Conservation (phyloP, 2,797 vertebrate species). For the Rhadinocentrus ornatus region DNA sequence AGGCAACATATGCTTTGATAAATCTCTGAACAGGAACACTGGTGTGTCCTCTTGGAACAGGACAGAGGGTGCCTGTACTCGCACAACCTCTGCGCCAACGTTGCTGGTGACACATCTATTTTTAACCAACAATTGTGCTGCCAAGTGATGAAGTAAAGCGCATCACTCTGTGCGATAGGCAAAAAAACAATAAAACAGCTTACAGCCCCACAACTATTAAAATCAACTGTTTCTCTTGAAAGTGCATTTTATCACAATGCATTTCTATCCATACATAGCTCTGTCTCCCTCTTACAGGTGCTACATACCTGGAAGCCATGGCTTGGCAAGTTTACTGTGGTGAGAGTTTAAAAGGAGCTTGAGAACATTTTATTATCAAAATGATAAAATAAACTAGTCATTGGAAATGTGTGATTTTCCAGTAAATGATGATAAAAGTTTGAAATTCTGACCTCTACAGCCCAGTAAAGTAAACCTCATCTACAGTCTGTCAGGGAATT, state of each 20-base stretch:
- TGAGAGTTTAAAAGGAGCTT: slow-evolving; percentile 74
- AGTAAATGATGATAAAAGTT: slow-evolving; percentile 38
- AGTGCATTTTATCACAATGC: slow-evolving; percentile 80
- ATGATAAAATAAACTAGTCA: slow-evolving; percentile 53
- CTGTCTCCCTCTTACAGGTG: slow-evolving; percentile 63
- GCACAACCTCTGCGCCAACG: slow-evolving; percentile 49
- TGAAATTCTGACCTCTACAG: slow-evolving; percentile 37
- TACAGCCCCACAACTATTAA: slow-evolving; percentile 75
- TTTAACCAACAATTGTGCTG: slow-evolving; percentile 54
- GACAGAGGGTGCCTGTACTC: slow-evolving; percentile 64
- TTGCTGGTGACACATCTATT: slow-evolving; percentile 65
- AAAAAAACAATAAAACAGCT: slow-evolving; percentile 70
- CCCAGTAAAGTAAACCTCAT: slow-evolving; percentile 39
- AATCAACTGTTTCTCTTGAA: slow-evolving; percentile 77
- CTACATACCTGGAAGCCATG: slow-evolving; percentile 68
- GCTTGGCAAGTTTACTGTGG: slow-evolving; percentile 79
- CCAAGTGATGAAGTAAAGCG: slow-evolving; percentile 61
- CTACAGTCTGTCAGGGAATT: neutral
- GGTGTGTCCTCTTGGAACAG: slow-evolving; percentile 42
- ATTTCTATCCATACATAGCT: slow-evolving; percentile 75
- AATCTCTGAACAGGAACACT: slow-evolving; percentile 57
- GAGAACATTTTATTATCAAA: slow-evolving; percentile 78
- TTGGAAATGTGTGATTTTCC: slow-evolving; percentile 56
- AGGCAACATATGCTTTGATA: slow-evolving; percentile 56
- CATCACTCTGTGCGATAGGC: slow-evolving; percentile 54